Percentiles rank a stretch among this genome's conserved stretches.
Conservation (phyloP, 2,888 invertebrate genomes). For the Nomada fabriciana region DNA sequence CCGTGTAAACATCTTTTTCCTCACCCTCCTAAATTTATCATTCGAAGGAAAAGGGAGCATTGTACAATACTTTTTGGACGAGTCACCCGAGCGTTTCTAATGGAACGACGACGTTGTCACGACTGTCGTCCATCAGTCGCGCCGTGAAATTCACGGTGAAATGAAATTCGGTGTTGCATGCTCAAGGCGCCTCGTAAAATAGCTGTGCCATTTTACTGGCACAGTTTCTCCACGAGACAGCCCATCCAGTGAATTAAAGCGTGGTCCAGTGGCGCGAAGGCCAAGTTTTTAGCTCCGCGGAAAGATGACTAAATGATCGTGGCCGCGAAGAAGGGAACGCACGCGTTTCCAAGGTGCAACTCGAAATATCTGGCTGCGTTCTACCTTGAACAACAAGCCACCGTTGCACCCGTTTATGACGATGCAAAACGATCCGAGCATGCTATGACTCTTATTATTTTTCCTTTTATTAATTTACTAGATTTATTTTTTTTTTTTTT, state of each 20-base stretch:
- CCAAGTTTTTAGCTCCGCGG: conserved; percentile 72
- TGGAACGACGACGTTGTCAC: conserved; percentile 31
- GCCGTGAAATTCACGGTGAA: conserved; percentile 54
- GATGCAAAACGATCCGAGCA: not conserved
- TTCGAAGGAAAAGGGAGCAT: not conserved
- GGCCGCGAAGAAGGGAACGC: conserved; percentile 10
- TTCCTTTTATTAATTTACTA: no score
- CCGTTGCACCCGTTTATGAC: not conserved
- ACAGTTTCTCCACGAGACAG: conserved; percentile 74
- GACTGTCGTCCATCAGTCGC: conserved; percentile 23
- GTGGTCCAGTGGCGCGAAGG: conserved; percentile 69
- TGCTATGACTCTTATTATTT: not conserved
- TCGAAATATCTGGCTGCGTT: conserved; percentile 25
- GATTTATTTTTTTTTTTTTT: not conserved
- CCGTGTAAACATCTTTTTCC: not conserved
- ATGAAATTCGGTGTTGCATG: conserved; percentile 69
- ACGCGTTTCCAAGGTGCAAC: conserved; percentile 20
- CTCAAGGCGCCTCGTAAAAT: conserved; percentile 80
- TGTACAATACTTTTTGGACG: not conserved
- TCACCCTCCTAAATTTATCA: not conserved
- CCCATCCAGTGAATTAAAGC: conserved; percentile 74
- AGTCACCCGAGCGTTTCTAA: not conserved
- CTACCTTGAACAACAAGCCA: conserved; percentile 18
- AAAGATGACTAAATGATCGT: conserved; percentile 49
- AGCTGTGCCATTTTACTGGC: conserved; percentile 79